Evolutionary conservation across 2,113 vertebrate species (phyloP).

Genomic region (Chaetops frenatus): DNA sequence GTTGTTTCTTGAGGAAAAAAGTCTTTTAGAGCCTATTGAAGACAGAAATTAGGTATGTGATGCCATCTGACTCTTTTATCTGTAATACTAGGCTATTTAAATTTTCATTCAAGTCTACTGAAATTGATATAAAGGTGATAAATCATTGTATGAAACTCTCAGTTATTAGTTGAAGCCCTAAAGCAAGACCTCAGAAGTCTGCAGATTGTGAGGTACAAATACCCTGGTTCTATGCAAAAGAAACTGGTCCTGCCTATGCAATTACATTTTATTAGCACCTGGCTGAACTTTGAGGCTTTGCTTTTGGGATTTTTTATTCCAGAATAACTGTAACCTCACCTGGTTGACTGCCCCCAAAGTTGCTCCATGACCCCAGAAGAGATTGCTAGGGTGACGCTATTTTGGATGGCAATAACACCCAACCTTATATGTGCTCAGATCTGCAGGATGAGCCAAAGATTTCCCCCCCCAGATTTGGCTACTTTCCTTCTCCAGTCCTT

Average conservation of each 20-base stretch:
- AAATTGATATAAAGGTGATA: background rate
- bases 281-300: background rate
- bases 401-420: background rate
- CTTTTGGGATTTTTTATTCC: background rate
- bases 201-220: background rate
- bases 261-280: background rate
- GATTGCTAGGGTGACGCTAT: background rate
- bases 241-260: background rate
- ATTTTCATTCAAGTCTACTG: background rate
- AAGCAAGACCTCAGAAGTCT: background rate
- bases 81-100: background rate
- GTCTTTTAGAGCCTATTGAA: background rate
- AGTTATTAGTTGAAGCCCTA: background rate
- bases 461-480: background rate
- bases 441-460: background rate
- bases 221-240: background rate
- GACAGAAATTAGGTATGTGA: background rate
- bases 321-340: background rate
- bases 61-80: background rate
- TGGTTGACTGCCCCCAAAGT: accelerated
- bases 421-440: background rate
- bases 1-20: background rate
- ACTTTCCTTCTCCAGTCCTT: background rate
- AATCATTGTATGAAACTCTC: background rate
- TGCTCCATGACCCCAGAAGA: background rate